These are phyloP conservation scores for Agonopterix subpropinquella DNA, from an alignment of 2,888 invertebrate genomes.

Conservation along the genomic window DNA sequence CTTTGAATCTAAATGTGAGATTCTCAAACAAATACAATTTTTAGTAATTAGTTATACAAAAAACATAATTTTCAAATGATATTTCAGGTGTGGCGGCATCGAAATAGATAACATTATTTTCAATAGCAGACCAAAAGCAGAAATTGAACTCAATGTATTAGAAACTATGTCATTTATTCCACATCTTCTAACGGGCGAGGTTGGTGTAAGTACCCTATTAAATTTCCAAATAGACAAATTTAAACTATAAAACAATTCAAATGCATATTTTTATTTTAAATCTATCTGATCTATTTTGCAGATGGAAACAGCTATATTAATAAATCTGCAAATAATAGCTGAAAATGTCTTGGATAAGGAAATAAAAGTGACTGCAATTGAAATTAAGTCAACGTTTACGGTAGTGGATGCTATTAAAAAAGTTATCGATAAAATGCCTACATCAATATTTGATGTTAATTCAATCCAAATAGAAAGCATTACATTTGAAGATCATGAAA, in stretches of 20 bases:
- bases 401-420: constrained; percentile 20
- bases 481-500: constrained; percentile 8
- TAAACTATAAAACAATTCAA: no score
- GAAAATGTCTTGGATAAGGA: constrained; percentile 22
- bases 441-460: constrained; percentile 11
- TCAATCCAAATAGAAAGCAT: constrained; percentile 4
- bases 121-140: constrained; percentile 17
- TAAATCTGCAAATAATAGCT: constrained; percentile 35
- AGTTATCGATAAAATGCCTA: constrained; percentile 13
- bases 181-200: constrained; percentile 12
- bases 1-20: no score
- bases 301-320: constrained; percentile 31
- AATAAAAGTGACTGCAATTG: constrained; percentile 19
- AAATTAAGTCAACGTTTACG: constrained; percentile 14
- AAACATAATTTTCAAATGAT: no score
- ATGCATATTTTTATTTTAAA: no score
- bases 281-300: constrained; percentile 25
- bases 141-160: constrained; percentile 18
- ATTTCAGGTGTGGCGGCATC: constrained; percentile 36
- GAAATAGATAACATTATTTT: constrained; percentile 25
- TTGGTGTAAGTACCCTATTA: constrained; percentile 25
- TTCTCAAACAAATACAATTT: no score
- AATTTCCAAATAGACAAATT: no score
- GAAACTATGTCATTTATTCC: constrained; percentile 12
- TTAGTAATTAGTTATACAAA: no score